Evolutionary conservation across 2,113 vertebrate genomes (phyloP), one percentile per base, ranked within the genome.

Genomic region (Ptychochromis oligacanthus): DNA sequence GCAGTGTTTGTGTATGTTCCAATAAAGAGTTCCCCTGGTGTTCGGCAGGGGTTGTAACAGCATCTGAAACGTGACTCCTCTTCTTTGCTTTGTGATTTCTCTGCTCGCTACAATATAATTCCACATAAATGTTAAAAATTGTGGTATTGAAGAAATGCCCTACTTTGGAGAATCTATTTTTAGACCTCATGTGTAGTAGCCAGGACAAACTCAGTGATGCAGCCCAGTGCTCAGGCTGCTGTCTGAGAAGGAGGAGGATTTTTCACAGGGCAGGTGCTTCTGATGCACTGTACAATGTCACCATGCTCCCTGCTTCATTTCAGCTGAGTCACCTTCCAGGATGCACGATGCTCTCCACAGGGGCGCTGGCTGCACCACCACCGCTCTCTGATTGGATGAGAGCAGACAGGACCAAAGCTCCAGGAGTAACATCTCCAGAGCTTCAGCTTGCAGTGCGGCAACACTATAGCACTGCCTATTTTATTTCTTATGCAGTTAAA

Each of bases 271-370:
- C 56, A 82, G 89, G 64, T 85, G 82, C 82, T 75, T 70, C 80
- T 40, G 82, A 38, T 46, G 76, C 64, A 62, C 65, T 17, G 31
- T 18, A 20, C 65, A 8, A 67, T 67, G 55, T 81, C 56, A 83
- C 80, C 24, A 8, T 36, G 12, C 82, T 82, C 28, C 49, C 70
- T 38, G 82, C 65, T 38, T 64, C 64, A 14, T 75, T 89, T 88
- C 67, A 74, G 93, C 93, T 91, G 93, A 93, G 87, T 94, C 94
- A 94, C 79, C 88, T 59, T 70, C 55, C 49, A 52, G 57, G 17
- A 17, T 60, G 12, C 40, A 84, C 85, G 79, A 80, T 70, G 85
- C 89, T 89, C 79, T 77, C 60, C 36, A 82, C 75, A 77, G 88
- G 88, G 88, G 82, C 81, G 90, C 87, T 84, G 89, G 74, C 91